Evolutionary conservation across 1,140 invertebrate genomes (phyloP).

Genomic region (Capitella teleta): DNA sequence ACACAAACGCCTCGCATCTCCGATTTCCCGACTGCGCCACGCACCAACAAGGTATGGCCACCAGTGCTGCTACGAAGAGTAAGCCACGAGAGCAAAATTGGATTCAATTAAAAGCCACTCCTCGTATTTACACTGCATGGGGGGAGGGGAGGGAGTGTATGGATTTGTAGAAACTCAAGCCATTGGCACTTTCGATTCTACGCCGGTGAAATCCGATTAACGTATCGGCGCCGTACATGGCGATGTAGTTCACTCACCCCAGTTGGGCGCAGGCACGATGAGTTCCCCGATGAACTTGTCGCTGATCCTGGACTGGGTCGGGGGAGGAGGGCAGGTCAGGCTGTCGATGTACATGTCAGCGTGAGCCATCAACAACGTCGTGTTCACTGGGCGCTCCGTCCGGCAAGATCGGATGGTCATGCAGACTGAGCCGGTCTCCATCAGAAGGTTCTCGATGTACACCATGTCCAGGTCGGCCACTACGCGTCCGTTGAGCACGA

Average conservation of each 20-base stretch:
- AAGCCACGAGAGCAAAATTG: too few relatives aligned
- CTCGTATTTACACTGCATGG: too few relatives aligned
- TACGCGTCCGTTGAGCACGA: conserved; percentile 95
- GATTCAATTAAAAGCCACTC: too few relatives aligned
- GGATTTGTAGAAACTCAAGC: too few relatives aligned
- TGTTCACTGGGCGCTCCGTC: conserved; percentile 55
- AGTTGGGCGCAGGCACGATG: conserved; percentile 87
- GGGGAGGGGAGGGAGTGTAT: too few relatives aligned
- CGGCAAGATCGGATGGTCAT: conserved; percentile 94
- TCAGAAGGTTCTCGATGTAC: conserved; percentile 86
- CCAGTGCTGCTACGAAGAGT: too few relatives aligned
- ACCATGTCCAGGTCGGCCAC: conserved; percentile 98
- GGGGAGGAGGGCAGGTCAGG: conserved; percentile 84
- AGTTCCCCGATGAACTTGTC: conserved; percentile 91
- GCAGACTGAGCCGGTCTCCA: conserved; percentile 87
- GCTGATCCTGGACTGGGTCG: conserved; percentile 75
- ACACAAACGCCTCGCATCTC: too few relatives aligned
- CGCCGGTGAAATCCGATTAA: too few relatives aligned
- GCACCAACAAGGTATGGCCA: too few relatives aligned
- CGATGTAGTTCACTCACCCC: conserved; percentile 54
- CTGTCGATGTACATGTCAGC: conserved; percentile 61
- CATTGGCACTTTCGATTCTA: too few relatives aligned
- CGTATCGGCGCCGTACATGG: too few relatives aligned
- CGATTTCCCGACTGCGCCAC: too few relatives aligned
- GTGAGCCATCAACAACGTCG: conserved; percentile 20